A percentile compares a stretch with the other conserved stretches of the same genome.
Conservation (phyloP, 2,113 vertebrate species). For the Philantomba maxwellii region DNA sequence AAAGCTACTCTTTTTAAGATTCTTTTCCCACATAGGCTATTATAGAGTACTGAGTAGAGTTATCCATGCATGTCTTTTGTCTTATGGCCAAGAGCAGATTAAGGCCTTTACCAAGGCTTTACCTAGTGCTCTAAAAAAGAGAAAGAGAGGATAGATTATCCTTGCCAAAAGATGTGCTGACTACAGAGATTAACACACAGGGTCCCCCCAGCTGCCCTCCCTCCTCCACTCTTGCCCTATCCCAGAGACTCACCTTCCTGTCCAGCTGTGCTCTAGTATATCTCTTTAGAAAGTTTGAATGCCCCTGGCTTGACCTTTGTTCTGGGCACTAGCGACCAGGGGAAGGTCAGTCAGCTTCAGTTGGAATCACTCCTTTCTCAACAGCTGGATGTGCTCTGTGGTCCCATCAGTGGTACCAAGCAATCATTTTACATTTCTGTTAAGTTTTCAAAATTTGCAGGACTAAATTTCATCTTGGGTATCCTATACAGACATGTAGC, state of each 20-base stretch:
- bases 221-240: background rate
- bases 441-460: background rate
- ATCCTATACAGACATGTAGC: background rate
- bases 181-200: background rate
- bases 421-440: background rate
- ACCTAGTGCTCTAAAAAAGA: background rate
- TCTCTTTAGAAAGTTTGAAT: background rate
- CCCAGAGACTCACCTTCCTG: background rate
- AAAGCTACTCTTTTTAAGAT: background rate
- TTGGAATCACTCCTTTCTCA: background rate
- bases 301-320: background rate
- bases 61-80: background rate
- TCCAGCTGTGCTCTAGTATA: background rate
- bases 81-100: background rate
- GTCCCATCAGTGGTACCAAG: background rate
- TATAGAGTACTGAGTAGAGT: background rate
- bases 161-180: background rate
- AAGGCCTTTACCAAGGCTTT: background rate
- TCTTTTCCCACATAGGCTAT: background rate
- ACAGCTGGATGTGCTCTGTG: background rate
- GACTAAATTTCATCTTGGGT: background rate
- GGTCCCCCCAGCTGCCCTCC: no score
- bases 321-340: background rate
- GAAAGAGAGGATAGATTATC: background rate
- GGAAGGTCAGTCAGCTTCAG: background rate